Evolutionary conservation across 2,797 vertebrate species (phyloP), one percentile per base, ranked within the genome.

Genomic region (Zalophus californianus): DNA sequence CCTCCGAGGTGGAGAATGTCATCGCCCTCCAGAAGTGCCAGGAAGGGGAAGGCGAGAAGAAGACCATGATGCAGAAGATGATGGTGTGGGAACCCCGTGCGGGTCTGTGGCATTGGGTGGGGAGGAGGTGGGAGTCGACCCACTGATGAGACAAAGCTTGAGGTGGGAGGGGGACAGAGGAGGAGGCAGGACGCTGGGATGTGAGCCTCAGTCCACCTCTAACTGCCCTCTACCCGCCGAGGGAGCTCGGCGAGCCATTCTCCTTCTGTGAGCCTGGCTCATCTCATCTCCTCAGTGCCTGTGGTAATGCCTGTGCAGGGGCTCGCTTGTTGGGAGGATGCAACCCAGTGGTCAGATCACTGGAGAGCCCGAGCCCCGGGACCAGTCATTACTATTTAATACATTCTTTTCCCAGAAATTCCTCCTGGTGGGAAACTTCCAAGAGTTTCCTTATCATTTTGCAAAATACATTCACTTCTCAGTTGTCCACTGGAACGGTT

Each of bases 51-150:
- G 91, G 35, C 73, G 95, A 96, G 15, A 98, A 97, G 96, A 96
- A 77, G 91, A 75, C 25, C 10, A 10, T 83, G 50, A 85, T 97
- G 78, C 97, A 94, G 90, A 92, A 83, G 92, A 97, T 97, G 94
- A 97, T 97, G 98, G 98, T 98, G 48, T 0, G 91, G 25, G 77
- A 66, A 52, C 50, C 62, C 11, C 35, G 3, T 14, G 29, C 0
- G 56, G 68, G 86, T 35, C 77, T 83, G 54, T 20, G 44, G 82
- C 11, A 4, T 20, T 66, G 62, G 70, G 56, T 10, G 68, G 92
- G 70, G 60, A 35, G 52, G 38, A 35, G 12, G n/a, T 0, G 1
- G 86, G 27, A 9, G 29, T 64, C 35, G 68, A 0, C 38, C 38
- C 3, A 1, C 41, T 32, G 89, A 73, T 0, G 44, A 91, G 70